Conservation (phyloP, 2,113 vertebrate species). For the Dinomys branickii region DNA sequence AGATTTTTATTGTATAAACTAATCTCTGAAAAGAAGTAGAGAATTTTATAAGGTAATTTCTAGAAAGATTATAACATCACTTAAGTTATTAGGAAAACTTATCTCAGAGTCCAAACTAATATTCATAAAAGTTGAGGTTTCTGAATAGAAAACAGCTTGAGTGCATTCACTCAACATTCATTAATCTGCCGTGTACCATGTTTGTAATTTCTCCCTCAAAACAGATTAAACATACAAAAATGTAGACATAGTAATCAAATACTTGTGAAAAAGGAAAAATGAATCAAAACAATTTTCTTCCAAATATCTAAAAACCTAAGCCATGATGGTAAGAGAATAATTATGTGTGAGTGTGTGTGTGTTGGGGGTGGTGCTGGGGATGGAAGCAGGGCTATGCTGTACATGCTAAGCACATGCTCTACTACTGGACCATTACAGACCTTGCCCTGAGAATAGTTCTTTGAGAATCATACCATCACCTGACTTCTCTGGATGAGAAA, state of each 20-base stretch:
- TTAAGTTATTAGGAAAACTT: not conserved
- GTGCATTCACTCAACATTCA: slow-evolving; percentile 9
- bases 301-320: not conserved
- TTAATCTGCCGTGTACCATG: not conserved
- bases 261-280: slow-evolving; percentile 1
- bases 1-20: not conserved
- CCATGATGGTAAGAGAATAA: not conserved
- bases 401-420: not conserved
- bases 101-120: slow-evolving; percentile 6
- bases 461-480: not conserved
- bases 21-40: slow-evolving; percentile 8
- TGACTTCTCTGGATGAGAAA: not conserved
- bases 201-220: slow-evolving; percentile 1
- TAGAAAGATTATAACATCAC: slow-evolving; percentile 24
- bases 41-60: slow-evolving; percentile 13
- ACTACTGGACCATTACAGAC: not conserved
- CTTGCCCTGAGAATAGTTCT: not conserved
- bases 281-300: slow-evolving; percentile 55
- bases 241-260: slow-evolving; percentile 14
- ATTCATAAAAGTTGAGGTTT: slow-evolving; percentile 28
- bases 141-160: not conserved
- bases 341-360: not conserved
- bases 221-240: not conserved
- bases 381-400: not conserved
- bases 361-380: not conserved